Conservation (phyloP, 1,140 invertebrate species). For the Zaprionus vittiger region DNA sequence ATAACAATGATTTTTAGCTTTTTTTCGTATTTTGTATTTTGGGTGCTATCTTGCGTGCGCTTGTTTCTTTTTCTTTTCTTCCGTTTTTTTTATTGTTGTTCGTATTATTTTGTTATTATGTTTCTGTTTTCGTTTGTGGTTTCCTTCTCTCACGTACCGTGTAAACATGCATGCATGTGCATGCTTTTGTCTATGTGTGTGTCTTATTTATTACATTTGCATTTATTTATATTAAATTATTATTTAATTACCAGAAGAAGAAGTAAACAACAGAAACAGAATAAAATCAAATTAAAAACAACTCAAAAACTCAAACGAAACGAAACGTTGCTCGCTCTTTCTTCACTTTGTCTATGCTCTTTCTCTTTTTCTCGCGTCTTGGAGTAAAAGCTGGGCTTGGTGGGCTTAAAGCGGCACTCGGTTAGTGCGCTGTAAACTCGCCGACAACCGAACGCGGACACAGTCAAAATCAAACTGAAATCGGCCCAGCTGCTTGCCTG, state of each 20-base stretch:
- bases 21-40: slow-evolving; percentile 58
- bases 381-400: slow-evolving; percentile 43
- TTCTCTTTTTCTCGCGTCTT: slow-evolving; percentile 51
- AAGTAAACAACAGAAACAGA: slow-evolving; percentile 33
- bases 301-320: slow-evolving; percentile 56
- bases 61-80: slow-evolving; percentile 24
- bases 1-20: slow-evolving; percentile 78
- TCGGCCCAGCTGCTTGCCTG: slow-evolving; percentile 24
- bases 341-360: slow-evolving; percentile 16
- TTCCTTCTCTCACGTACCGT: not conserved
- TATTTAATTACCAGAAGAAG: slow-evolving; percentile 51
- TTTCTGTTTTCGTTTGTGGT: slow-evolving; percentile 9
- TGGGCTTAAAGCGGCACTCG: slow-evolving; percentile 43
- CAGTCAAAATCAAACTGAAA: slow-evolving; percentile 68
- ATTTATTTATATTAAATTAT: slow-evolving; percentile 9
- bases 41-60: slow-evolving; percentile 49
- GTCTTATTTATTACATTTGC: slow-evolving; percentile 9
- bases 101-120: slow-evolving; percentile 10
- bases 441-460: slow-evolving; percentile 71
- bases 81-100: slow-evolving; percentile 11
- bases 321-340: slow-evolving; percentile 32
- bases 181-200: not conserved
- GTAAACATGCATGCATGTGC: not conserved
- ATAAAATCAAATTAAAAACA: slow-evolving; percentile 24
- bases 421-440: slow-evolving; percentile 45